These are phyloP conservation scores for Xiphydria camelus DNA, from an alignment of 2,888 invertebrate genomes.

Conservation along the genomic window DNA sequence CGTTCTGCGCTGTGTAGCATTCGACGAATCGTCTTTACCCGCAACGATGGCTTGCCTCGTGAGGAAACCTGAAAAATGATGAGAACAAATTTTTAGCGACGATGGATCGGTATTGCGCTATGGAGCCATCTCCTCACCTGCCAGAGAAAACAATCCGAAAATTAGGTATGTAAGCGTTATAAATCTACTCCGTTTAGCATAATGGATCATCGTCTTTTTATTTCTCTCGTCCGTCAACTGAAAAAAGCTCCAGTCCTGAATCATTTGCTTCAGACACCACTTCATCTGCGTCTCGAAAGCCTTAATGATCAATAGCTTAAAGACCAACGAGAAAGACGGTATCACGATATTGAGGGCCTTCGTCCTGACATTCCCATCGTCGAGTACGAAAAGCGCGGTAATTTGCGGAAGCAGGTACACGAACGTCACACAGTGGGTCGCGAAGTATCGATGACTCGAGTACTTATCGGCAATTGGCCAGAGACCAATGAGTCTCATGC, in stretches of 20 bases:
- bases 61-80: too few relatives aligned
- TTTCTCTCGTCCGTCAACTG: not conserved
- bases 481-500: constrained; percentile 8
- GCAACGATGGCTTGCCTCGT: too few relatives aligned
- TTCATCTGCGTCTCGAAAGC: constrained; percentile 1
- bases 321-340: not conserved
- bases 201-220: constrained; percentile 3
- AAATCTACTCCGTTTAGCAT: constrained; percentile 8
- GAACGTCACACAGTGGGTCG: not conserved
- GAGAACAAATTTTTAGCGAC: too few relatives aligned
- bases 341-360: constrained; percentile 5
- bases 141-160: too few relatives aligned
- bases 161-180: constrained; percentile 5
- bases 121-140: too few relatives aligned
- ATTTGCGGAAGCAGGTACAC: constrained; percentile 5
- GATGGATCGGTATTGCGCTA: too few relatives aligned
- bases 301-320: constrained; percentile 5
- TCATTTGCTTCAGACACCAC: not conserved
- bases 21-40: too few relatives aligned
- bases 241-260: constrained; percentile 1
- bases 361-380: not conserved
- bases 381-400: not conserved
- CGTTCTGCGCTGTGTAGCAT: too few relatives aligned
- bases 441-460: constrained; percentile 1
- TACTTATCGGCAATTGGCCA: constrained; percentile 16